phyloP scores from a whole-genome alignment of 2,888 invertebrate genomes.

The Caenorhabditis sp. region DNA sequence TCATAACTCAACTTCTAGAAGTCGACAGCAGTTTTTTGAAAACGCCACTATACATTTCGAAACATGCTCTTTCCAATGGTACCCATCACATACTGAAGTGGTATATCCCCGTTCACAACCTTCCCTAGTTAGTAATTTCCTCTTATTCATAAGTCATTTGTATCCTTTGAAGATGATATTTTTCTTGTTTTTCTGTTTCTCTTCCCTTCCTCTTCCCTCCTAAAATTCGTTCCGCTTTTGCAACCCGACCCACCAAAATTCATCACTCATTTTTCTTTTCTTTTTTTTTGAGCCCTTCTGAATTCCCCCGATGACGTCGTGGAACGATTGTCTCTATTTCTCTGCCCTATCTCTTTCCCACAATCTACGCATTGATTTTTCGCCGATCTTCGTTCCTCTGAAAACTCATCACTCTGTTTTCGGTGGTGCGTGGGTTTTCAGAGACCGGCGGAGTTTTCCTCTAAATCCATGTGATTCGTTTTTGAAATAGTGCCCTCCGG shows the following conservation, averaged over 20 bases:
- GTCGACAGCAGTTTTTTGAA: too few species aligned
- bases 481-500: constrained; percentile 57
- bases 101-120: too few species aligned
- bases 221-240: neutral
- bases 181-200: neutral
- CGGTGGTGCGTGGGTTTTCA: constrained; percentile 1
- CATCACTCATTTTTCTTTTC: constrained; percentile 7
- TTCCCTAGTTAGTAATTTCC: too few species aligned
- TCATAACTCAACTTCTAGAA: too few species aligned
- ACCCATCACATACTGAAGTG: too few species aligned
- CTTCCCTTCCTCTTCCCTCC: neutral
- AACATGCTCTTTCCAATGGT: too few species aligned
- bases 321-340: constrained; percentile 13
- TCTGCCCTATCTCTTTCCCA: constrained; percentile 3
- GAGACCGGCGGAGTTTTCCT: neutral
- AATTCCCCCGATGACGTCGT: constrained; percentile 57
- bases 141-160: neutral
- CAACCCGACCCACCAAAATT: neutral
- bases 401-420: constrained; percentile 13
- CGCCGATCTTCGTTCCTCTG: constrained; percentile 28
- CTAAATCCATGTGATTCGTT: constrained; percentile 29
- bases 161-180: neutral
- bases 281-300: constrained; percentile 8
- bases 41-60: too few species aligned
- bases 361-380: neutral